These are phyloP conservation scores for Nyctibius grandis DNA, from an alignment of 2,797 vertebrate species.

Conservation along the genomic window DNA sequence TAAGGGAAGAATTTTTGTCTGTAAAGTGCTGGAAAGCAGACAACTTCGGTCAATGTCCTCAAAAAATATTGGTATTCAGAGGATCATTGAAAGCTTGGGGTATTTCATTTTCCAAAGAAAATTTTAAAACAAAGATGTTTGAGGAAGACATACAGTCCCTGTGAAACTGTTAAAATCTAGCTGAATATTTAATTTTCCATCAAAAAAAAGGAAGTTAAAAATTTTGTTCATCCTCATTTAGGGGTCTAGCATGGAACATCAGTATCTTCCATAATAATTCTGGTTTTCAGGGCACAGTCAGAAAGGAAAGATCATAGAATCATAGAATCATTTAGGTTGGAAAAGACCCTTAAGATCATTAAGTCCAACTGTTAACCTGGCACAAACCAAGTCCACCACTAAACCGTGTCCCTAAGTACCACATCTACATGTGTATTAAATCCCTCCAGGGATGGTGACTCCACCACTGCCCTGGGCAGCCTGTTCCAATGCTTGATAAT, in stretches of 20 bases:
- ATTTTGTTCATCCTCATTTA: background rate
- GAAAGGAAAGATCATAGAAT: background rate
- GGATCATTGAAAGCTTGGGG: background rate
- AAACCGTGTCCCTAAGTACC: accelerated
- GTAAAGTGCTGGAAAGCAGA: background rate
- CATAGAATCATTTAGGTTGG: background rate
- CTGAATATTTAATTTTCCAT: background rate
- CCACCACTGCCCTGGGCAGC: background rate
- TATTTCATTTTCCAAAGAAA: background rate
- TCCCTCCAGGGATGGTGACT: background rate
- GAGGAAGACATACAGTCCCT: background rate
- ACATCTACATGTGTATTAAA: accelerated
- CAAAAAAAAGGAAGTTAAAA: background rate
- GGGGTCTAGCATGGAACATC: background rate
- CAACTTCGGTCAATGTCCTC: background rate
- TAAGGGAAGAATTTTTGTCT: background rate
- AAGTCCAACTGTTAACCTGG: accelerated
- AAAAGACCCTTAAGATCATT: background rate
- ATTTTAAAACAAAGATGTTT: background rate
- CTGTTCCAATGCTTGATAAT: accelerated
- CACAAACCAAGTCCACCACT: background rate
- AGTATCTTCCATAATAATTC: background rate
- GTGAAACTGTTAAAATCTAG: background rate
- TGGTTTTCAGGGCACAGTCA: background rate
- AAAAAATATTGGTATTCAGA: background rate